Conservation (phyloP, 2,113 vertebrate species). For the Paradoxurus hermaphroditus region DNA sequence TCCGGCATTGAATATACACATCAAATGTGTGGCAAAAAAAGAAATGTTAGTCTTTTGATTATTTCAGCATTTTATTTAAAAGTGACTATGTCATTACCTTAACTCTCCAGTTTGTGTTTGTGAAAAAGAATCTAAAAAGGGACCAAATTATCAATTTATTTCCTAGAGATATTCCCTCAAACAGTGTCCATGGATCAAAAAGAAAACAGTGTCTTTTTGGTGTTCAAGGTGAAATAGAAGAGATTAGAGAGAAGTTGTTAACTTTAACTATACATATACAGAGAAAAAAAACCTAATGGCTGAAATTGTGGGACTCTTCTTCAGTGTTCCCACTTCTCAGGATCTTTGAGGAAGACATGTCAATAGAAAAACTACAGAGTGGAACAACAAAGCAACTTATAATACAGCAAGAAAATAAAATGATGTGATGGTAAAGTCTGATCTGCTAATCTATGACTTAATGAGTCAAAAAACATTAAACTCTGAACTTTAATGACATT, state of each 20-base stretch:
- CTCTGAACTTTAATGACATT: slow-evolving; percentile 32
- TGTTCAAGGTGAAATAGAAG: slow-evolving; percentile 7
- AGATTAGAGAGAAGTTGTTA: neutral
- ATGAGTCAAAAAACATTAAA: slow-evolving; percentile 9
- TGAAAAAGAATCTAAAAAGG: slow-evolving; percentile 11
- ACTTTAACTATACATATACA: slow-evolving; percentile 14
- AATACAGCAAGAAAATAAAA: slow-evolving; percentile 56
- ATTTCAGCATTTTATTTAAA: slow-evolving; percentile 43
- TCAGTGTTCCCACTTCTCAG: neutral
- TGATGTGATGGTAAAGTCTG: slow-evolving; percentile 52
- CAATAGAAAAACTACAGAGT: slow-evolving; percentile 33
- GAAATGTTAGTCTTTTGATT: slow-evolving; percentile 8
- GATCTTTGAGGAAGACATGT: slow-evolving; percentile 7
- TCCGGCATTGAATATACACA: slow-evolving; percentile 27
- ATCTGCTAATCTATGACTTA: slow-evolving; percentile 33
- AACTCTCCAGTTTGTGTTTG: slow-evolving; percentile 19
- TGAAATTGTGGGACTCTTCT: slow-evolving; percentile 27
- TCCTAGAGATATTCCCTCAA: slow-evolving; percentile 12
- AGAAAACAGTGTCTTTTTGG: neutral
- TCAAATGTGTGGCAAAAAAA: neutral
- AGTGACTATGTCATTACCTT: slow-evolving; percentile 39
- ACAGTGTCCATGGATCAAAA: neutral
- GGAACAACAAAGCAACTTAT: slow-evolving; percentile 60
- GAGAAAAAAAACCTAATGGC: slow-evolving; percentile 1
- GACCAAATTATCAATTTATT: slow-evolving; percentile 20